Percentiles rank a stretch among this genome's conserved stretches.
phyloP scores from a whole-genome alignment of 1,140 invertebrate species.

The Sycobia sp. region DNA sequence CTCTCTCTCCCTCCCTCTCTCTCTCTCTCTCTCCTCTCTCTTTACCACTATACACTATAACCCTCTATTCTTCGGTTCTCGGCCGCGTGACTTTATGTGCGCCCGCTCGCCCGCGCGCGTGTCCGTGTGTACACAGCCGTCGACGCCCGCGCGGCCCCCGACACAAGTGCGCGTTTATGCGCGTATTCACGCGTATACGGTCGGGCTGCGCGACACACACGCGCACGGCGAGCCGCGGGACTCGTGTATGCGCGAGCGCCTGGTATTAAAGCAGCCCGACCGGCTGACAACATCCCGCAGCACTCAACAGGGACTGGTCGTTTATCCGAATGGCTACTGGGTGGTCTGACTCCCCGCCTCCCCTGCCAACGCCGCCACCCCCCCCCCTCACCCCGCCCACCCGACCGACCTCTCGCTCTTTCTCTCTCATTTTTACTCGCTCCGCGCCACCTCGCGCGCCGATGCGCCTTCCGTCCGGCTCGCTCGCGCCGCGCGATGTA shows the following conservation, averaged over 20 bases:
- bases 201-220: no score
- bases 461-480: no score
- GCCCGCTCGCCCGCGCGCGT: not conserved
- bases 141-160: not conserved
- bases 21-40: no score
- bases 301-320: conserved; percentile 53
- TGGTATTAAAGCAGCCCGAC: conserved; percentile 9
- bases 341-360: conserved; percentile 51
- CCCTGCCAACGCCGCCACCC: conserved; percentile 39
- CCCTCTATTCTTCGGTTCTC: no score
- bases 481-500: not conserved
- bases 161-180: not conserved
- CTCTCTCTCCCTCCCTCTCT: no score
- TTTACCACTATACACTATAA: no score
- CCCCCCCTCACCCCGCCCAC: conserved; percentile 41
- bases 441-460: no score
- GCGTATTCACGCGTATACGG: not conserved
- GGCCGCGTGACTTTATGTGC: no score
- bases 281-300: conserved; percentile 39
- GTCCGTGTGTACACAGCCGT: not conserved
- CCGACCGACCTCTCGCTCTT: not conserved
- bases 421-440: conserved; percentile 3
- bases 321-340: conserved; percentile 63
- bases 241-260: not conserved
- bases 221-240: no score